Evolutionary conservation across 1,140 invertebrate genomes (phyloP).

Genomic region (Drosophila virilis): DNA sequence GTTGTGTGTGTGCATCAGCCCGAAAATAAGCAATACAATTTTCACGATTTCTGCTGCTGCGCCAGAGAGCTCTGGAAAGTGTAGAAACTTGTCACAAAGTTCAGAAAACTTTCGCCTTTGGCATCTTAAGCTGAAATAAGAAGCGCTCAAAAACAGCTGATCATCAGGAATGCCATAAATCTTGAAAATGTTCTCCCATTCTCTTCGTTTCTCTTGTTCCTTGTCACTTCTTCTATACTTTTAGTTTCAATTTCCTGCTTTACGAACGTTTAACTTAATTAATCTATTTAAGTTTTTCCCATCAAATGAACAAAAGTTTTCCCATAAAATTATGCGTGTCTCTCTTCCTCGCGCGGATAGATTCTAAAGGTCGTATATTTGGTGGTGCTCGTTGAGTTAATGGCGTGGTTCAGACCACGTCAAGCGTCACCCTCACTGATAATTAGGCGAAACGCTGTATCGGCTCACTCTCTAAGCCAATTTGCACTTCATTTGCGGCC

Average conservation of each 20-base stretch:
- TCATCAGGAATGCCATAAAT: slow-evolving; percentile 54
- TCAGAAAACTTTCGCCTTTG: slow-evolving; percentile 62
- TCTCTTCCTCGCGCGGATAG: not conserved
- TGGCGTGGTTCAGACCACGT: slow-evolving; percentile 40
- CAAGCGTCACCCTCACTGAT: slow-evolving; percentile 64
- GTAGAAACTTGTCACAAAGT: slow-evolving; percentile 60
- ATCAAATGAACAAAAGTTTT: slow-evolving; percentile 79
- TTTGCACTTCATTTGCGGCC: slow-evolving; percentile 78
- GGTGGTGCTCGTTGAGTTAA: not conserved
- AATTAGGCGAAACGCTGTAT: slow-evolving; percentile 57
- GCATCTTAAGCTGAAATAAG: slow-evolving; percentile 41
- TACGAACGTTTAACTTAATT: slow-evolving; percentile 74
- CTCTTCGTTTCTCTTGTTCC: slow-evolving; percentile 39
- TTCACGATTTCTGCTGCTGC: slow-evolving; percentile 52
- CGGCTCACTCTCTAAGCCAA: slow-evolving; percentile 64
- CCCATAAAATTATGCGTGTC: slow-evolving; percentile 63
- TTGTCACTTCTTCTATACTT: slow-evolving; percentile 29
- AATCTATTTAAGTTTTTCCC: slow-evolving; percentile 80
- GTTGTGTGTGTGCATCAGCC: not conserved
- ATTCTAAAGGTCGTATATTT: not conserved
- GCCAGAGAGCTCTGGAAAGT: not conserved
- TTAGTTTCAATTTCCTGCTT: slow-evolving; percentile 74
- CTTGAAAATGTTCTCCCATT: slow-evolving; percentile 17
- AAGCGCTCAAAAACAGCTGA: slow-evolving; percentile 52
- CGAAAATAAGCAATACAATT: slow-evolving; percentile 68